phyloP scores from a whole-genome alignment of 2,113 vertebrate genomes.

The Oncorhynchus keta region DNA sequence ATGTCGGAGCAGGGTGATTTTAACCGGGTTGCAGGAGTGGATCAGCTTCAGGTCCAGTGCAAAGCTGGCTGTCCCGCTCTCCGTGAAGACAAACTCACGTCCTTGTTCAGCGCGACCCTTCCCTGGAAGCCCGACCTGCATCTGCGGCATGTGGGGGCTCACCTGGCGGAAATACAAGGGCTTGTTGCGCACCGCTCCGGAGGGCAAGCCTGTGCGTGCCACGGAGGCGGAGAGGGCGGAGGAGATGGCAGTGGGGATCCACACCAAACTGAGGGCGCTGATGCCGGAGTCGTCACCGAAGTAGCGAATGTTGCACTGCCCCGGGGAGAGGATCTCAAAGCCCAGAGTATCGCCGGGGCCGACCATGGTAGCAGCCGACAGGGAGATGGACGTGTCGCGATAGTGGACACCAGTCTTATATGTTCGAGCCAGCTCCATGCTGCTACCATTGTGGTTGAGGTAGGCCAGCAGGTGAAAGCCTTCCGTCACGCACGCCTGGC shows the following conservation, averaged over 20 bases:
- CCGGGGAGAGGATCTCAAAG: slow-evolving; percentile 82
- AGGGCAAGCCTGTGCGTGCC: slow-evolving; percentile 72
- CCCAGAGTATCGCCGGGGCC: slow-evolving; percentile 76
- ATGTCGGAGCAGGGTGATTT: slow-evolving; percentile 76
- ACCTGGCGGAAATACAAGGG: slow-evolving; percentile 79
- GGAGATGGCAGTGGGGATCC: slow-evolving; percentile 81
- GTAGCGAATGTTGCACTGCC: slow-evolving; percentile 81
- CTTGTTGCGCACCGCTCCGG: slow-evolving; percentile 84
- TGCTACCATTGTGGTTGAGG: slow-evolving; percentile 78
- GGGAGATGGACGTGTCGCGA: slow-evolving; percentile 81
- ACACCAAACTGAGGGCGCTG: slow-evolving; percentile 82
- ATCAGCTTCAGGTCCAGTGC: slow-evolving; percentile 84
- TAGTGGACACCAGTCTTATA: slow-evolving; percentile 86
- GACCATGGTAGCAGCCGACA: slow-evolving; percentile 73
- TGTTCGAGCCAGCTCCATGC: slow-evolving; percentile 71
- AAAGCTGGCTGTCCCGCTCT: slow-evolving; percentile 76
- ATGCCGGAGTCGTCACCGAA: slow-evolving; percentile 79
- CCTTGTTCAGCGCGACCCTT: slow-evolving; percentile 56
- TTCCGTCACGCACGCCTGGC: slow-evolving; percentile 78
- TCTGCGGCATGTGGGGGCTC: slow-evolving; percentile 70
- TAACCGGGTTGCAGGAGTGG: slow-evolving; percentile 82
- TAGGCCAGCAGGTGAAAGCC: slow-evolving; percentile 81
- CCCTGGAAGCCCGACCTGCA: slow-evolving; percentile 68
- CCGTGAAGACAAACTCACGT: slow-evolving; percentile 80
- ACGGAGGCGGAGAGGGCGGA: slow-evolving; percentile 76